Conservation (phyloP, 2,797 vertebrate species). For the Enteromius trimaculatus region DNA sequence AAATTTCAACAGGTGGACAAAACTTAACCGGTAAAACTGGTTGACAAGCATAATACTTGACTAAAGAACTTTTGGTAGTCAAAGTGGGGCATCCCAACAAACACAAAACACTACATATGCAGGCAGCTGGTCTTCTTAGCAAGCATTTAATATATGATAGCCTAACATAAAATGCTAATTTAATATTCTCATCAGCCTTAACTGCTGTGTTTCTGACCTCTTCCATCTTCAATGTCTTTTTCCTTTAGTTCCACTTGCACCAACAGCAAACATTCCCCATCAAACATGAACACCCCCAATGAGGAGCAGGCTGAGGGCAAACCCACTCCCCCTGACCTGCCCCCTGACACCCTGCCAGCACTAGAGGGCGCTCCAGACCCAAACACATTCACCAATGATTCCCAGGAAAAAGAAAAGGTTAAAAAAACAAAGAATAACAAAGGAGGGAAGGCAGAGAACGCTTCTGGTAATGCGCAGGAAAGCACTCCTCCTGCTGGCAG, state of each 20-base stretch:
- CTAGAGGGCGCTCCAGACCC: conserved; percentile 67
- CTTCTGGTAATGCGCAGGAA: conserved; percentile 63
- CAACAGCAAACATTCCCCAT: conserved; percentile 70
- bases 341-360: conserved; percentile 65
- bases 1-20: not conserved
- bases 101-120: conserved; percentile 2
- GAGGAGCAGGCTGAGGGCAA: conserved; percentile 73
- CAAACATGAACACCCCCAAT: conserved; percentile 68
- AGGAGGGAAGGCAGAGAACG: conserved; percentile 64
- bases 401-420: conserved; percentile 71
- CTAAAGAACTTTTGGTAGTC: not conserved
- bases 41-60: not conserved
- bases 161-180: not conserved
- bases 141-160: not conserved
- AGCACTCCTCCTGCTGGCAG: conserved; percentile 57
- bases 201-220: not conserved
- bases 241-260: conserved; percentile 69
- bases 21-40: not conserved
- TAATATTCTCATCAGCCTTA: not conserved
- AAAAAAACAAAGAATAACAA: conserved; percentile 78
- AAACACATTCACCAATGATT: conserved; percentile 55
- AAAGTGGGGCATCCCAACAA: not conserved
- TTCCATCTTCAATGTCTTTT: conserved; percentile 4
- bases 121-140: not conserved
- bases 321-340: conserved; percentile 65